Base-by-base conservation (phyloP, 2,797 vertebrate species). In the Lemur catta region DNA sequence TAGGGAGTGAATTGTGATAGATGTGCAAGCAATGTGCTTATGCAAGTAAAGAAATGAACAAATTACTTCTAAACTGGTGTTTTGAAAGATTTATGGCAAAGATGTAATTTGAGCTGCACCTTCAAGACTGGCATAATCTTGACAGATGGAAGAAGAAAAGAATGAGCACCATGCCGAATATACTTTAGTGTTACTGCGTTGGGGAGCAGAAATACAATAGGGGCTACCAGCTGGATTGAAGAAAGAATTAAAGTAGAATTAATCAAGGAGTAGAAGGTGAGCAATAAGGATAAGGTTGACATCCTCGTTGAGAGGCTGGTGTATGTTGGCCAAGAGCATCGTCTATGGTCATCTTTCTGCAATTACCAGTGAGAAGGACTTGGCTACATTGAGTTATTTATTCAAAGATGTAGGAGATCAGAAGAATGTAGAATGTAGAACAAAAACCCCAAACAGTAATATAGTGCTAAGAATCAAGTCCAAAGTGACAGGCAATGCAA, bases 261-360 rank as follows among this genome's bases (percentile, higher is more conserved):
- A 30, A 75, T 75, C 1, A 33, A 30, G 8, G 11, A 74, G 12
- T 18, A 57, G 7, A 26, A 50, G 6, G 30, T 52, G 18, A 76
- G 17, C 1, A 26, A 20, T 1, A 75, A 0, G 24, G 1, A 30
- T 35, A 57, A 5, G 5, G 2, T 12, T 52, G 35, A 76, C 43
- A 57, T 13, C 12, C 10, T 75, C 33, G 41, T 41, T 59, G 13
- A 43, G 28, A 82, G 4, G 24, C 1, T 50, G 26, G 6, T 33
- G 4, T 33, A 30, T 79, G 5, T 50, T 59, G 13, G 10, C 12
- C 26, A 8, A 48, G 7, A 57, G 33, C 6, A 57, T 79, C 20
- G 46, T 4, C 30, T 50, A 28, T 46, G 28, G 7, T 69, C 18
- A 43, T 4, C 6, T 69, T 87, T 91, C 43, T 87, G 30, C 65